Percentiles rank a stretch among this genome's conserved stretches.
phyloP scores from a whole-genome alignment of 2,113 vertebrate genomes.

The Gymnarchus niloticus region DNA sequence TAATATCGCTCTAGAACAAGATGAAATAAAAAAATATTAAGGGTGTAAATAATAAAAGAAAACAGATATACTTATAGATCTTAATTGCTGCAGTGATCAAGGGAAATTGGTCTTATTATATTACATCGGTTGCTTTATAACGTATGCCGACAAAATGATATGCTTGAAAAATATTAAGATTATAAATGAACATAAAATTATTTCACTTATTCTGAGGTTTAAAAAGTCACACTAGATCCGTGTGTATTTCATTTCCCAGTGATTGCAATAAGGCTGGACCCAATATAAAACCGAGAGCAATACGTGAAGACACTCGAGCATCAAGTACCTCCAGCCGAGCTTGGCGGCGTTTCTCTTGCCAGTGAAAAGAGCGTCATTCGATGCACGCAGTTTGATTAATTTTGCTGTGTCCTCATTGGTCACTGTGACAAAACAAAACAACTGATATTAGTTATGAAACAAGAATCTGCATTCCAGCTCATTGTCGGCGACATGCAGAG shows the following conservation, averaged over 20 bases:
- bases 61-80: background rate
- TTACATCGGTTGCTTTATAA: no score
- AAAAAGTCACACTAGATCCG: no score
- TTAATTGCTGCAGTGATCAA: background rate
- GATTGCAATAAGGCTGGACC: no score
- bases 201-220: no score
- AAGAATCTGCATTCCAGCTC: slow-evolving; percentile 13
- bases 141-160: no score
- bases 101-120: background rate
- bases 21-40: background rate
- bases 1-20: slow-evolving; percentile 53
- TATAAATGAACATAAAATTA: no score
- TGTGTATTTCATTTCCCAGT: no score
- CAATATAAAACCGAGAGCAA: no score
- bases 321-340: slow-evolving; percentile 59
- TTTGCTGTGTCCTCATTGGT: slow-evolving; percentile 62
- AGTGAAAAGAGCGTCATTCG: slow-evolving; percentile 59
- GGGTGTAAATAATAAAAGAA: background rate
- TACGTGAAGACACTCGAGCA: background rate
- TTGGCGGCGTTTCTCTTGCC: slow-evolving; percentile 65
- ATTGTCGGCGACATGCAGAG: background rate
- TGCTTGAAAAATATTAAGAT: no score
- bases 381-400: slow-evolving; percentile 60
- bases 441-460: no score
- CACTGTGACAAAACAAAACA: slow-evolving; percentile 47